Evolutionary conservation across 1,140 invertebrate species (phyloP), one percentile per base, ranked within the genome.

Genomic region (Ephestia elutella): DNA sequence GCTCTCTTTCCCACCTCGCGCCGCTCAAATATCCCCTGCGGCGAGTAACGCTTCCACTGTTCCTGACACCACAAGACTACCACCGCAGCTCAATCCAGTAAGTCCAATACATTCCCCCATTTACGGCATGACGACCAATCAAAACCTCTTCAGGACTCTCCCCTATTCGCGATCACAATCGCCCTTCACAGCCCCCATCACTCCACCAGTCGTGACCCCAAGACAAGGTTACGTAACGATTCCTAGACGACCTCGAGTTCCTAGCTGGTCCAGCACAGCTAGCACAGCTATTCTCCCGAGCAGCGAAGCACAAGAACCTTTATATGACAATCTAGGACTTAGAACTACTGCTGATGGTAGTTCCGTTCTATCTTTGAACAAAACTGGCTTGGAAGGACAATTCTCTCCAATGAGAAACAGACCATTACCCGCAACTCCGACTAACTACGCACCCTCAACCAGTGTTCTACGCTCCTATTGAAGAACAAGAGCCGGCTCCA

Each of bases 331-430:
- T 73, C 82, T 96, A 11, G 96, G 95, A 0, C 82, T 93, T 0
- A 90, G 95, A 51, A 96, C 94, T 0, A 96, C 95, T n/a, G 95
- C 94, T 0, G 94, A 95, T 63, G 95, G 95, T 7, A 96, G 94
- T 68, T 96, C 95, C 0, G 92, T 92, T 2, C 82, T 95, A 2
- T 95, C 94, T 50, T 78, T 96, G 51, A 94, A 94, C 73, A 94
- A 93, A 75, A 87, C 68, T 59, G 81, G 80, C 20, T 70, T 80
- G 20, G 89, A 89, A 75, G 86, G 72, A 65, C 80, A 75, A 56
- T 90, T 89, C 13, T 85, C 90, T 2, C 90, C 90, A 0, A 92
- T 92, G 91, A 87, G 90, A 30, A 91, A 91, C 60, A 82, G 90
- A 44, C 90, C 91, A 0, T 81, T 92, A n/a, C 92, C 92, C 13